Evolutionary conservation across 2,797 vertebrate species (phyloP), one percentile per base, ranked within the genome.

Genomic region (Ceyx erithaca): DNA sequence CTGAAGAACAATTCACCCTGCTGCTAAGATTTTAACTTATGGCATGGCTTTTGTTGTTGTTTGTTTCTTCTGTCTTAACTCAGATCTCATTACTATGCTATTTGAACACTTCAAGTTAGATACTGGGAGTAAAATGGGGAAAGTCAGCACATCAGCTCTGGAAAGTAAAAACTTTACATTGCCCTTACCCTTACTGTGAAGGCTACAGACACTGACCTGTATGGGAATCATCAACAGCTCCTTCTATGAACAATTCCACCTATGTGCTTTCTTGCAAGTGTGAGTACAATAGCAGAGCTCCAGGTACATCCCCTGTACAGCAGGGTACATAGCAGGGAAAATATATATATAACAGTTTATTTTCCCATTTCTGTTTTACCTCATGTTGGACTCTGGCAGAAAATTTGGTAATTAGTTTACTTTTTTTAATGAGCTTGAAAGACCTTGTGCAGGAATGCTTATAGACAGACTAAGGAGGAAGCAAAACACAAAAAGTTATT

Each of bases 351-450:
- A 4, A 51, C 1, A 58, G 8, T 30, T 90, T 67, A 10, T 1
- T 68, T 85, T 76, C 16, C 16, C 3, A 6, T 25, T 16, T 80
- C 9, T 48, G 8, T 19, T 89, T 91, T 55, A 55, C 1, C 3
- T 6, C 4, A 2, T 51, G 7, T 25, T 72, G 13, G 41, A 46
- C 30, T 21, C 18, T 18, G 9, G 23, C 9, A 82, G 22, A 67
- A 87, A 63, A 83, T 52, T 25, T 59, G 12, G 8, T 52, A 4
- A 20, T 52, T 83, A 26, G 18, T 69, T 69, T 78, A 18, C 20
- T 58, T 12, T 91, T 91, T 91, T 57, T 28, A 45, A 64, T 23
- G 12, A 49, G 8, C 75, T 84, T 81, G 28, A 66, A 70, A 28
- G 23, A 62, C 18, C 7, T 85, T 61, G 16, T 49, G 33, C 0